A percentile compares a stretch with the other conserved stretches of the same genome.
Conservation (phyloP, 2,888 invertebrate genomes). For the Aromia moschata region DNA sequence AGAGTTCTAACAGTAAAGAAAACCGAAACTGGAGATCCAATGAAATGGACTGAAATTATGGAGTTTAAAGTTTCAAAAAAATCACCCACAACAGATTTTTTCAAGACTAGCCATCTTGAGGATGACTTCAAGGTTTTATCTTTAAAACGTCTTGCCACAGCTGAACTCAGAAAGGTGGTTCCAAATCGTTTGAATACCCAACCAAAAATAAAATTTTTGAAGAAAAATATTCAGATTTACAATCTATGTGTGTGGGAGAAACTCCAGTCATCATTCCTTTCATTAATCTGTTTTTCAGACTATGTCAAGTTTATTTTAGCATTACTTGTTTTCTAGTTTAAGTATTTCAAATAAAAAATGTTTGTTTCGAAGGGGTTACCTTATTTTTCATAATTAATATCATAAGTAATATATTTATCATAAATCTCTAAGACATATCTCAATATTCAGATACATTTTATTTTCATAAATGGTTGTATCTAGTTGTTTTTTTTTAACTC, state of each 20-base stretch:
- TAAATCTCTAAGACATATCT: slow-evolving; percentile 9
- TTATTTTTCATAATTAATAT: slow-evolving; percentile 23
- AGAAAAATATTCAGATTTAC: slow-evolving; percentile 23
- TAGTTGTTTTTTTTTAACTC: slow-evolving; percentile 16
- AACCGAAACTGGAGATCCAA: too few relatives aligned
- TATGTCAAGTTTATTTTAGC: slow-evolving; percentile 18
- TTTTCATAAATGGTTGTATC: slow-evolving; percentile 17
- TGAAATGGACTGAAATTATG: too few relatives aligned
- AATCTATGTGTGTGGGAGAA: slow-evolving; percentile 23
- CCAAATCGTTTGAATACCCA: slow-evolving; percentile 23
- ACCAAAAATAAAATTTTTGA: slow-evolving; percentile 18
- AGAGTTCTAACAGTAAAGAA: too few relatives aligned
- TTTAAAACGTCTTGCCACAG: slow-evolving; percentile 21
- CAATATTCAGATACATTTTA: slow-evolving; percentile 10
- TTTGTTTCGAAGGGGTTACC: slow-evolving; percentile 24
- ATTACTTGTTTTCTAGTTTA: too few relatives aligned
- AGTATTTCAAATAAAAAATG: too few relatives aligned
- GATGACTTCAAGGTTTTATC: slow-evolving; percentile 22
- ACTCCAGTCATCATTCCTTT: slow-evolving; percentile 20
- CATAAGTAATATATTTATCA: slow-evolving; percentile 18
- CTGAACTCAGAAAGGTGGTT: slow-evolving; percentile 23
- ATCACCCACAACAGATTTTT: too few relatives aligned
- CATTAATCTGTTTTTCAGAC: slow-evolving; percentile 20
- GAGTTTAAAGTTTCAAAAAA: too few relatives aligned
- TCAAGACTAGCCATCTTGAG: slow-evolving; percentile 20